phyloP scores from a whole-genome alignment of 2,113 vertebrate genomes.

The Heteronetta atricapilla region DNA sequence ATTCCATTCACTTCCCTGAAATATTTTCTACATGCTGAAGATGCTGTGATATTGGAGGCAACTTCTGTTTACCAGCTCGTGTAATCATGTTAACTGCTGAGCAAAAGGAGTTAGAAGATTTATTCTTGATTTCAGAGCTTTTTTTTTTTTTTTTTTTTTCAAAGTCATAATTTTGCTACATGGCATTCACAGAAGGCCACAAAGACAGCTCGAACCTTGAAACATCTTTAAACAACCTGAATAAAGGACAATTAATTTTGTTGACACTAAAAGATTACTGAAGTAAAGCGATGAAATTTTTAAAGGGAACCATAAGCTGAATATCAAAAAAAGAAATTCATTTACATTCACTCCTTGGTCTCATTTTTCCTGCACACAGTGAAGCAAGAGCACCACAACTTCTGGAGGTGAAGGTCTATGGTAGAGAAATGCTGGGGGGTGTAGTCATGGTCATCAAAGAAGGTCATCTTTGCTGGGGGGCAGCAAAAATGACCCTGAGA shows the following conservation, averaged over 20 bases:
- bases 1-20: background rate
- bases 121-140: background rate
- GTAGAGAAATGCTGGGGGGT: no score
- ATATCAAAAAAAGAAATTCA: background rate
- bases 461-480: no score
- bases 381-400: background rate
- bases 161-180: background rate
- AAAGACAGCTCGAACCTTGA: background rate
- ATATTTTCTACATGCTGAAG: background rate
- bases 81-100: background rate
- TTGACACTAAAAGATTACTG: background rate
- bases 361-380: background rate
- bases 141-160: background rate
- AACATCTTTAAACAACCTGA: background rate
- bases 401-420: background rate
- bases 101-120: background rate
- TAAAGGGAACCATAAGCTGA: background rate
- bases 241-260: background rate
- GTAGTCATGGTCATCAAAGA: no score
- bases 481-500: background rate
- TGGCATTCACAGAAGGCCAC: background rate
- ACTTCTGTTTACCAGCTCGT: background rate
- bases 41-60: background rate
- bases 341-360: background rate
- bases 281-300: background rate